Evolutionary conservation across 2,888 invertebrate species (phyloP).

Genomic region (Phalangium opilio): DNA sequence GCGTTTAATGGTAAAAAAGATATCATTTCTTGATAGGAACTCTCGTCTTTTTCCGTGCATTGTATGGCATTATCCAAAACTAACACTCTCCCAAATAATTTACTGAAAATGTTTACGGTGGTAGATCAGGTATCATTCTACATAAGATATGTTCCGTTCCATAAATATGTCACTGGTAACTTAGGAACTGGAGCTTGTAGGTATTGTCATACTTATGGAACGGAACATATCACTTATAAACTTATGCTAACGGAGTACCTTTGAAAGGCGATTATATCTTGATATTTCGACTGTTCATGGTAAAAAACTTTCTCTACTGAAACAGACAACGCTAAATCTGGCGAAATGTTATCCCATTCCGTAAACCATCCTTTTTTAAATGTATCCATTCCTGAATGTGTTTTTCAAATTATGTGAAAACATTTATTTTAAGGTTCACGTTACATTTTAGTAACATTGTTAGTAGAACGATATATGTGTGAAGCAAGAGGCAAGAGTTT

Average conservation of each 20-base stretch:
- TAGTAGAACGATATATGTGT: too few relatives aligned
- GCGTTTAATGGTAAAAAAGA: slow-evolving; percentile 79
- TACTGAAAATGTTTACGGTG: slow-evolving; percentile 36
- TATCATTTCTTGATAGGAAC: slow-evolving; percentile 97
- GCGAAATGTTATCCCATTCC: slow-evolving; percentile 47
- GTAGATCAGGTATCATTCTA: not conserved
- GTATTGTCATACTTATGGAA: too few relatives aligned
- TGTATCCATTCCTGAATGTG: slow-evolving; percentile 44
- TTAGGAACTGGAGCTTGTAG: too few relatives aligned
- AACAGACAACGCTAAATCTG: slow-evolving; percentile 50
- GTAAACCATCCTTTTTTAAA: slow-evolving; percentile 76
- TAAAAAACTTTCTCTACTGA: slow-evolving; percentile 65
- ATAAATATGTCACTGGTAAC: too few relatives aligned
- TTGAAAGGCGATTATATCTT: slow-evolving; percentile 66
- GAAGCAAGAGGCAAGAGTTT: too few relatives aligned
- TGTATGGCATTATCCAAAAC: slow-evolving; percentile 93
- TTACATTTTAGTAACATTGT: too few relatives aligned
- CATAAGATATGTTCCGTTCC: too few relatives aligned
- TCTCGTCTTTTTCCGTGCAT: slow-evolving; percentile 89
- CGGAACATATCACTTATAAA: too few relatives aligned
- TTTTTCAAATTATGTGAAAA: too few relatives aligned
- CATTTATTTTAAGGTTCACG: too few relatives aligned
- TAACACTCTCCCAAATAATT: slow-evolving; percentile 65
- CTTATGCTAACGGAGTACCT: too few relatives aligned
- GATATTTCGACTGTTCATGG: slow-evolving; percentile 61